A percentile compares a stretch with the other conserved stretches of the same genome.
Evolutionary conservation across 2,113 vertebrate species (phyloP).

Genomic region (Lepidothrix coronata): DNA sequence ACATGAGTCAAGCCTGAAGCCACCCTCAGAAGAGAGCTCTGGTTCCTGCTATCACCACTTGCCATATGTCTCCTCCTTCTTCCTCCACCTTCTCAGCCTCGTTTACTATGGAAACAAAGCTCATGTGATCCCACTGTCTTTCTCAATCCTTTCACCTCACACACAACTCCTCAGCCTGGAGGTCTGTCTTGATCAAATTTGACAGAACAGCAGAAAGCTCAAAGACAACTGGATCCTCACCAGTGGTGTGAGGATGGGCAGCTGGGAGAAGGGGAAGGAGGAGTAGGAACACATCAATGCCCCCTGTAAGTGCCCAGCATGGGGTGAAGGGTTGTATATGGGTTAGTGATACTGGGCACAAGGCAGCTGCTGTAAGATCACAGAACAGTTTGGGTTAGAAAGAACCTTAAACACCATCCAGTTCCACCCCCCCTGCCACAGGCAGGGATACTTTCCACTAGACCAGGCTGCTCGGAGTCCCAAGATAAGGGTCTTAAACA

Average conservation of each 20-base stretch:
- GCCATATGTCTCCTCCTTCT: conserved; percentile 39
- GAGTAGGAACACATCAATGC: rapidly evolving
- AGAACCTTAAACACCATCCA: background rate
- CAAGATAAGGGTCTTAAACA: background rate
- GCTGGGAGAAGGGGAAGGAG: background rate
- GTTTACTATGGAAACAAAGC: conserved; percentile 57
- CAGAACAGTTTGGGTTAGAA: background rate
- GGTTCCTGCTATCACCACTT: conserved; percentile 28
- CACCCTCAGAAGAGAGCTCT: background rate
- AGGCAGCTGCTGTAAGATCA: background rate
- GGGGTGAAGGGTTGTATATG: background rate
- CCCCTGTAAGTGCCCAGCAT: background rate
- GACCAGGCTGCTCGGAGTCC: background rate
- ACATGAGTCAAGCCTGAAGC: conserved; percentile 8
- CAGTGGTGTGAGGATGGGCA: background rate
- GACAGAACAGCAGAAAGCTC: background rate
- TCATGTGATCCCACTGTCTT: background rate
- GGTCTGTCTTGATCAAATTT: background rate
- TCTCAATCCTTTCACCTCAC: background rate
- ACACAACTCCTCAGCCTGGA: background rate
- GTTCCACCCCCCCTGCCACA: background rate
- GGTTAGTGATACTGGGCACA: background rate
- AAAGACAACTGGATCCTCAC: background rate
- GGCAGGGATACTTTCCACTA: background rate
- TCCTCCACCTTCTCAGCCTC: conserved; percentile 25